Percentiles rank a stretch among this genome's conserved stretches.
phyloP scores from a whole-genome alignment of 2,113 vertebrate species.

The Cephalopterus ornatus region DNA sequence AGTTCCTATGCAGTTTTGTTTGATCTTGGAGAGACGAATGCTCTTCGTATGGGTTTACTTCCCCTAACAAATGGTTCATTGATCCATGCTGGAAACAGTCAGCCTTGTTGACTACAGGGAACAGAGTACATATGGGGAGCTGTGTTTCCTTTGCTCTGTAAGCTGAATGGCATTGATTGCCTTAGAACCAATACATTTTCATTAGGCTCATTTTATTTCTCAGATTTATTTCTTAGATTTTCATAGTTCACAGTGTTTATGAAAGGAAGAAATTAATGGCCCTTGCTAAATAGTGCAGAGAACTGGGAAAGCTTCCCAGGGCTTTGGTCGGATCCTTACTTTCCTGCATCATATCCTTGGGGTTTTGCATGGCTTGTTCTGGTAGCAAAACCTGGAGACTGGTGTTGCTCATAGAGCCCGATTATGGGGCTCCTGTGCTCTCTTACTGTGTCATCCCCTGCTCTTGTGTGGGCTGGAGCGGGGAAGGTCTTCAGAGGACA shows the following conservation, averaged over 20 bases:
- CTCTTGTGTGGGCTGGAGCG: background rate
- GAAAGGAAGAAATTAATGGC: conserved; percentile 46
- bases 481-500: background rate
- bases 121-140: background rate
- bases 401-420: background rate
- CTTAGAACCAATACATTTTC: conserved; percentile 48
- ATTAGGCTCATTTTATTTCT: conserved; percentile 45
- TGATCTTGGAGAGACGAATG: conserved; percentile 22
- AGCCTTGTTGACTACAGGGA: conserved; percentile 9
- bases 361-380: background rate
- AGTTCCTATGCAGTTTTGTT: background rate
- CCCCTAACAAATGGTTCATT: conserved; percentile 4
- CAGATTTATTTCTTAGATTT: conserved; percentile 48
- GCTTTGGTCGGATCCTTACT: background rate
- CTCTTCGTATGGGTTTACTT: background rate
- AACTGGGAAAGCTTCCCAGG: background rate
- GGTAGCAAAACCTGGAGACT: background rate
- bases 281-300: background rate
- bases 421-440: accelerated
- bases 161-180: conserved; percentile 21
- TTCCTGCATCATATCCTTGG: background rate
- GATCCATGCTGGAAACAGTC: conserved; percentile 36
- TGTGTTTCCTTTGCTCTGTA: background rate
- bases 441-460: accelerated
- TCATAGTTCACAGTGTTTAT: conserved; percentile 30